Evolutionary conservation across 1,140 invertebrate genomes (phyloP), one percentile per base, ranked within the genome.

Genomic region (Leucophenga varia): DNA sequence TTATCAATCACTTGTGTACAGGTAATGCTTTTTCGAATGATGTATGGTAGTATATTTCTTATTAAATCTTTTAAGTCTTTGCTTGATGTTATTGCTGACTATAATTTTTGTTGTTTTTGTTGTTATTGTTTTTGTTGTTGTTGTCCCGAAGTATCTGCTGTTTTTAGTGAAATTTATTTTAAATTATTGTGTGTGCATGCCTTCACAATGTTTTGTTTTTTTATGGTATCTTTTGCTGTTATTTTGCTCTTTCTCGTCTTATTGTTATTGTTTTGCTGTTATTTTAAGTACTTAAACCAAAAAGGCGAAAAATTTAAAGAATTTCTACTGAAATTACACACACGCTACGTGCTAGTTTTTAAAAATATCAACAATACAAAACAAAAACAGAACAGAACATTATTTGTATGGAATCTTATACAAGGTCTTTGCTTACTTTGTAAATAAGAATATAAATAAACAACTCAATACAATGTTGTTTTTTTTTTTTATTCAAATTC

Each of bases 1-100:
- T 63, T 67, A 67, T 67, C 63, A 67, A 67, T 67, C 63, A 67
- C 63, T 59, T 57, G 54, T 53, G 52, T 45, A 18, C 17, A 34
- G 31, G 36, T 19, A 42, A 45, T 43, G 46, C 30, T 30, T 25
- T 25, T 10, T 17, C 31, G 40, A 41, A 48, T 51, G 59, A 55
- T 57, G 59, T 49, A 61, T 47, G 50, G 47, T 52, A 44, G 47
- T 52, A 44, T 35, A 30, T 52, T 55, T 55, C 49, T 48, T 44
- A 41, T 55, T 48, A 53, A 55, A 53, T 55, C 38, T 53, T 25
- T 50, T 55, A 52, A 42, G 22, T 42, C 43, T 61, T 49, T 55
- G 34, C 47, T 31, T 48, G 28, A 37, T 14, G 5, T 25, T 25
- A 42, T 19, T 47, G 52, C 32, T 28, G n/a, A n/a, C 25, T 44